Base-by-base conservation (phyloP, 2,797 vertebrate genomes). In the Pogoniulus pusillus region DNA sequence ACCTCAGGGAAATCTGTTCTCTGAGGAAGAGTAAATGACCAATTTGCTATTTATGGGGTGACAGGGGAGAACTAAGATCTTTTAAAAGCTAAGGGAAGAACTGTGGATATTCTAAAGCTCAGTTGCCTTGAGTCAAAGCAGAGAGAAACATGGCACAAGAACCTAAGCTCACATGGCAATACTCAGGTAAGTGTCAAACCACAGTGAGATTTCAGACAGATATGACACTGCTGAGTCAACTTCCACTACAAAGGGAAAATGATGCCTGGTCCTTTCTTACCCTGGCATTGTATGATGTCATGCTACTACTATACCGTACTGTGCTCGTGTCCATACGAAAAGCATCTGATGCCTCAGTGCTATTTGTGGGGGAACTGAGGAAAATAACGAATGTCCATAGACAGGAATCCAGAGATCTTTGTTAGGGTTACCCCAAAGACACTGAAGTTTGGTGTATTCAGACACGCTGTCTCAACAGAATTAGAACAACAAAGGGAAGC, bases 1-100 rank as follows among this genome's bases (percentile, higher is more conserved):
- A 91, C 85, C 34, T 68, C 62, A 62, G 72, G 65, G 80, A 91
- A 87, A 82, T 62, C 84, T 80, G 54, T 62, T 93, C 92, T 87
- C 86, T 65, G 59, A 90, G 69, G 62, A 93, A 93, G 58, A 88
- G 82, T 47, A 85, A 93, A 93, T 1, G 22, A 91, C 55, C 51
- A 34, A 30, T 85, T 77, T 90, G 77, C 89, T 91, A 85, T 94
- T 94, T 90, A 93, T 80, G 65, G 66, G 43, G 79, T 78, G 88
- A 62, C 62, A 93, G 58, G 75, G 34, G n/a, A 64, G 65, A 90
- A 58, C 51, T 30, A 82, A 74, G 54, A 30, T 62, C 68, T 10
- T 62, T 62, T 78, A 74, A 58, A 89, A 87, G 54, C 65, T 66
- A 88, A 26, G 18, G 65, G 86, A 88, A 88, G 45, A 85, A 43